These are phyloP conservation scores for Habroteleia sp. DNA, from an alignment of 2,888 invertebrate species.

Conservation along the genomic window DNA sequence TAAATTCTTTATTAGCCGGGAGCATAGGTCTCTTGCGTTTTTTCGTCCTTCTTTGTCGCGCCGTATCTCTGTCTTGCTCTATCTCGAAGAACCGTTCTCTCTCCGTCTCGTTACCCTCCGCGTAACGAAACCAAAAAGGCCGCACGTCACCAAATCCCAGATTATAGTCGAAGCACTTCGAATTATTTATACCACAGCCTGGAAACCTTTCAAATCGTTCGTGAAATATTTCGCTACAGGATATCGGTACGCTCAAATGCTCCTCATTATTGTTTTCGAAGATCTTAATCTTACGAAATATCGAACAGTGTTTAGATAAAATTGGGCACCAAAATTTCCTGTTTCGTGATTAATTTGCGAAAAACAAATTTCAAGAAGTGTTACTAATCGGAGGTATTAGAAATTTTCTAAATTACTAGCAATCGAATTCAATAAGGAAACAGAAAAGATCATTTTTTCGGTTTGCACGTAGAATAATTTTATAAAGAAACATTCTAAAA, in stretches of 20 bases:
- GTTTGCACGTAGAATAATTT: too few relatives aligned
- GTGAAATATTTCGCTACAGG: slow-evolving; percentile 59
- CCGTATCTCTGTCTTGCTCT: neutral
- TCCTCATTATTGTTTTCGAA: slow-evolving; percentile 48
- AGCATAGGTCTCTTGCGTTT: slow-evolving; percentile 67
- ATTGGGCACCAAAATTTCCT: too few relatives aligned
- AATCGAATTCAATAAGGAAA: too few relatives aligned
- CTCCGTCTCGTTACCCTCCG: slow-evolving; percentile 7
- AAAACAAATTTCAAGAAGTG: too few relatives aligned
- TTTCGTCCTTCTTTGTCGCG: slow-evolving; percentile 35
- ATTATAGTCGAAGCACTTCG: slow-evolving; percentile 51
- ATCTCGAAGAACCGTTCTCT: neutral
- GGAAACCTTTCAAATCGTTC: slow-evolving; percentile 65
- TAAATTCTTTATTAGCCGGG: slow-evolving; percentile 79
- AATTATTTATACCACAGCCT: slow-evolving; percentile 65
- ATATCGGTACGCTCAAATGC: slow-evolving; percentile 51
- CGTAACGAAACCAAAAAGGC: slow-evolving; percentile 63
- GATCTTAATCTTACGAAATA: slow-evolving; percentile 53
- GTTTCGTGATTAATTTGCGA: too few relatives aligned
- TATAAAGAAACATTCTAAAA: too few relatives aligned
- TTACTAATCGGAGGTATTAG: too few relatives aligned
- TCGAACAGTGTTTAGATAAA: slow-evolving; percentile 20
- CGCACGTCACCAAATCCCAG: slow-evolving; percentile 58
- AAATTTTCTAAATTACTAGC: too few relatives aligned
- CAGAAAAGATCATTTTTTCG: too few relatives aligned